phyloP scores from a whole-genome alignment of 2,797 vertebrate genomes.

The Poeciliopsis turneri region DNA sequence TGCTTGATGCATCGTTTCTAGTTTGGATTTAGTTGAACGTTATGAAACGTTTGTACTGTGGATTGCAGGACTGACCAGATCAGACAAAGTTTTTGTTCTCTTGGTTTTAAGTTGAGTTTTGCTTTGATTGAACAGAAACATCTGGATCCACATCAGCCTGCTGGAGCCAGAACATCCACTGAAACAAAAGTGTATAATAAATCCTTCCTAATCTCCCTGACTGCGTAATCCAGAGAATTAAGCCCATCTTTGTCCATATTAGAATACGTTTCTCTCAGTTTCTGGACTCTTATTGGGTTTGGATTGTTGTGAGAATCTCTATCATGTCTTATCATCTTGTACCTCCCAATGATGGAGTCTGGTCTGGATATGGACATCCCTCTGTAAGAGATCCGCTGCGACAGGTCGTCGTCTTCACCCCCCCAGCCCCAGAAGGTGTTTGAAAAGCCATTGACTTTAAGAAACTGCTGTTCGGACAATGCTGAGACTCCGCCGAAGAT shows the following conservation, averaged over 20 bases:
- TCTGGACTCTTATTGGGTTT: background rate
- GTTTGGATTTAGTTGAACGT: too few species aligned
- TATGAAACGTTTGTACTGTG: too few species aligned
- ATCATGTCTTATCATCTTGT: too few species aligned
- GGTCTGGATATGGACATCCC: constrained; percentile 82
- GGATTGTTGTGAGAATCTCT: too few species aligned
- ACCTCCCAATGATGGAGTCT: too few species aligned
- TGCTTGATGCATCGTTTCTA: too few species aligned
- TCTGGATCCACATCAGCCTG: constrained; percentile 3
- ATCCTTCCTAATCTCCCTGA: constrained; percentile 80
- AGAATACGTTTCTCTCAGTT: constrained; percentile 50
- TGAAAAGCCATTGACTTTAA: constrained; percentile 12
- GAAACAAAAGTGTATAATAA: constrained; percentile 86
- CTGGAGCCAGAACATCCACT: constrained; percentile 45
- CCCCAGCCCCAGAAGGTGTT: constrained; percentile 20
- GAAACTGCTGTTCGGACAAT: constrained; percentile 79
- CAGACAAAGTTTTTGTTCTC: too few species aligned
- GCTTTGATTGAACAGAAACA: background rate
- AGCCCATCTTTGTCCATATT: constrained; percentile 87
- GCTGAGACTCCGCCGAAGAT: constrained; percentile 92
- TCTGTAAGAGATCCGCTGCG: constrained; percentile 39
- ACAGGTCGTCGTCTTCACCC: constrained; percentile 6
- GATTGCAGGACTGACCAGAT: too few species aligned
- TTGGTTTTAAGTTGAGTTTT: too few species aligned
- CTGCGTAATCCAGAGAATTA: constrained; percentile 85